These are phyloP conservation scores for Polypedilum pembai DNA, from an alignment of 1,140 invertebrate species.

Conservation along the genomic window DNA sequence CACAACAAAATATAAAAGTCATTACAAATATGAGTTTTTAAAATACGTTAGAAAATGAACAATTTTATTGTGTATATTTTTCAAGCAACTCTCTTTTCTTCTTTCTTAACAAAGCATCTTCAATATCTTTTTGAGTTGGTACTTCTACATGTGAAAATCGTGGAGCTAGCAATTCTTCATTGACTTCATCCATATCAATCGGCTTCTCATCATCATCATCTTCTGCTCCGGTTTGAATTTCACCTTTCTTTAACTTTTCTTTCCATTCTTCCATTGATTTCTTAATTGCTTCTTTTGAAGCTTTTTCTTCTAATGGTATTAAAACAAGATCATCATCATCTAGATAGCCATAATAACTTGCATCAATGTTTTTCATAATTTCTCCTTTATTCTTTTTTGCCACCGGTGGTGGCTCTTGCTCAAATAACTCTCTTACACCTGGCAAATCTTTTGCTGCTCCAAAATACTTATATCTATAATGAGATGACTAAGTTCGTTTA, in stretches of 20 bases:
- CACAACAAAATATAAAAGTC: too few species aligned
- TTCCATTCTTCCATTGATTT: conserved; percentile 58
- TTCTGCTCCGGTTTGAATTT: conserved; percentile 42
- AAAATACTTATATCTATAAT: conserved; percentile 86
- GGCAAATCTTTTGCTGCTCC: conserved; percentile 98
- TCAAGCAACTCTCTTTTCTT: conserved; percentile 85
- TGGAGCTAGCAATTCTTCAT: conserved; percentile 41
- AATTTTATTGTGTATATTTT: conserved; percentile 49
- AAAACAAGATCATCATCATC: conserved; percentile 96
- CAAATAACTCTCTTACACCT: conserved; percentile 93
- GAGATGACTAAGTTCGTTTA: not conserved
- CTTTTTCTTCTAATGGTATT: conserved; percentile 75
- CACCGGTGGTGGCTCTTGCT: conserved; percentile 84
- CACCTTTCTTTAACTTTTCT: conserved; percentile 50
- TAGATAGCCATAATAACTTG: conserved; percentile 97
- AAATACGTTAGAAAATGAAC: not conserved
- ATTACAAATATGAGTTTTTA: too few species aligned
- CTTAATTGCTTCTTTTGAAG: conserved; percentile 63
- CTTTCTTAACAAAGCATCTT: conserved; percentile 75
- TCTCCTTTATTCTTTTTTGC: conserved; percentile 89
- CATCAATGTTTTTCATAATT: conserved; percentile 96
- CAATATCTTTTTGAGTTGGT: conserved; percentile 80
- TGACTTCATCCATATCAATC: conserved; percentile 47
- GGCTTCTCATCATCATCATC: conserved; percentile 42
- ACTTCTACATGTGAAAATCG: conserved; percentile 74